Percentiles rank a stretch among this genome's conserved stretches.
Evolutionary conservation across 2,888 invertebrate species (phyloP).

Genomic region (Actias luna): DNA sequence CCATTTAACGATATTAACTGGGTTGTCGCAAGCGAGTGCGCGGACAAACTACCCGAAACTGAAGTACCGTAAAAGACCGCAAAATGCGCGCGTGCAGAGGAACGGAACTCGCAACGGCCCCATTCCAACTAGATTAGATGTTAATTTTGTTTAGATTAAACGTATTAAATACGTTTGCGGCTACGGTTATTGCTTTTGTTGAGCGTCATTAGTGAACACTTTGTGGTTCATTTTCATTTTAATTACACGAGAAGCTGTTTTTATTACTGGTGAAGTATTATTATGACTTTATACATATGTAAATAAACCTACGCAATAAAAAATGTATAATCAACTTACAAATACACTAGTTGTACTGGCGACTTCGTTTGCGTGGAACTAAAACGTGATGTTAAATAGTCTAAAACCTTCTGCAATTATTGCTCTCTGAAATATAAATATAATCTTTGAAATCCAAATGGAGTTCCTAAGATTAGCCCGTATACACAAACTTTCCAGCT

Average conservation of each 20-base stretch:
- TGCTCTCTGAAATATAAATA: too few species aligned
- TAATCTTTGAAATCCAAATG: too few species aligned
- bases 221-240: slow-evolving; percentile 6
- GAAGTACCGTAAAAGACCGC: slow-evolving; percentile 57
- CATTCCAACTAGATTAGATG: slow-evolving; percentile 36
- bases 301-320: too few species aligned
- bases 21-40: slow-evolving; percentile 48
- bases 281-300: too few species aligned
- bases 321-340: too few species aligned
- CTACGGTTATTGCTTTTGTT: slow-evolving; percentile 19
- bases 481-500: too few species aligned
- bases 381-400: too few species aligned
- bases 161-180: slow-evolving; percentile 20
- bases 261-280: not conserved
- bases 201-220: slow-evolving; percentile 9
- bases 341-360: too few species aligned
- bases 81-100: slow-evolving; percentile 25
- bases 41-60: slow-evolving; percentile 53
- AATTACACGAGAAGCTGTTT: slow-evolving; percentile 4
- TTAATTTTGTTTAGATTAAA: slow-evolving; percentile 41
- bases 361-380: too few species aligned
- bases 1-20: slow-evolving; percentile 62
- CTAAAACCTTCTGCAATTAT: too few species aligned
- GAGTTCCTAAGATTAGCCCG: too few species aligned
- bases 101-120: slow-evolving; percentile 31